A percentile compares a stretch with the other conserved stretches of the same genome.
Conservation (phyloP, 2,113 vertebrate species). For the Macquaria australasica region DNA sequence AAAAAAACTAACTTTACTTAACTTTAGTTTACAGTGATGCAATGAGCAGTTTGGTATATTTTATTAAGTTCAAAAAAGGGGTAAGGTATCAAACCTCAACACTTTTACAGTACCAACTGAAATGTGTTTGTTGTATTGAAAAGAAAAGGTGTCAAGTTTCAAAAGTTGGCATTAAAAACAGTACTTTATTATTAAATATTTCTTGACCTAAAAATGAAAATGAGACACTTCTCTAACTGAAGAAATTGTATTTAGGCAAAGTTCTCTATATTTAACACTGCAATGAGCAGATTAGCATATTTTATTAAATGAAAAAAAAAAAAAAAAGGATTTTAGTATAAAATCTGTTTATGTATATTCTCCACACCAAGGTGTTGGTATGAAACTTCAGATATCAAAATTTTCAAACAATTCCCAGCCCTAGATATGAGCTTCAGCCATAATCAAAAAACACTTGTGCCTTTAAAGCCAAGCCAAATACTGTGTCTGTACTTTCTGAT, state of each 20-base stretch:
- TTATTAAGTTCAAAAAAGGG: neutral
- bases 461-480: conserved; percentile 33
- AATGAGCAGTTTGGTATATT: neutral
- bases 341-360: neutral
- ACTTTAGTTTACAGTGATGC: too few relatives aligned
- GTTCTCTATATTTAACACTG: neutral
- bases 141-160: neutral
- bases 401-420: neutral
- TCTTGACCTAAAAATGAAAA: neutral
- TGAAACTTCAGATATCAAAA: neutral
- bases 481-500: neutral
- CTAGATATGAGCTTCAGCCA: neutral
- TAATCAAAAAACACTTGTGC: conserved; percentile 4
- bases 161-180: neutral
- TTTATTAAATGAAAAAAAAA: too few relatives aligned
- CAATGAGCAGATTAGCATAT: neutral
- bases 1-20: too few relatives aligned
- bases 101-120: neutral
- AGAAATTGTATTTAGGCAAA: neutral
- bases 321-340: neutral
- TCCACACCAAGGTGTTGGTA: neutral
- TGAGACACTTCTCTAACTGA: neutral
- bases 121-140: neutral
- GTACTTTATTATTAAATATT: neutral
- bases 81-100: neutral